Evolutionary conservation across 2,797 vertebrate genomes (phyloP).

Genomic region (Siniperca obscura): DNA sequence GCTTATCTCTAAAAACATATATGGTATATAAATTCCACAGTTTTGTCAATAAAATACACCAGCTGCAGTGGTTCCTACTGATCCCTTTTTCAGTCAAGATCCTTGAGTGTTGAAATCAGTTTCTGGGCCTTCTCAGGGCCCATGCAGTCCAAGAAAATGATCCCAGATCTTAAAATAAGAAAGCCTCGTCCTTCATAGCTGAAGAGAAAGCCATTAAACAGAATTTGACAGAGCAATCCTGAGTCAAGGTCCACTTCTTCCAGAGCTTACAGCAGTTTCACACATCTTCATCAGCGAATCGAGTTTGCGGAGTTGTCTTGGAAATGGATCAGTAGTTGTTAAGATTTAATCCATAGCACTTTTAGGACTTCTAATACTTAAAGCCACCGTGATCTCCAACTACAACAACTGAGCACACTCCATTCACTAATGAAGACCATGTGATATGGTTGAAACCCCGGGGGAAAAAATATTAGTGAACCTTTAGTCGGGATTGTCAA

Average conservation of each 20-base stretch:
- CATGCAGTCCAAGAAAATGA: neutral
- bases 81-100: neutral
- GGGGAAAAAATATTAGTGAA: too few species aligned
- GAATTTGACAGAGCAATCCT: neutral
- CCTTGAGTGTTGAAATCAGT: too few species aligned
- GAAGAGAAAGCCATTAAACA: neutral
- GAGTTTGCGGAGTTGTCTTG: neutral
- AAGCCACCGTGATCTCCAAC: neutral
- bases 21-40: neutral
- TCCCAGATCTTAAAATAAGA: neutral
- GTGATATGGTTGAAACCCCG: too few species aligned
- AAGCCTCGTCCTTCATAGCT: neutral
- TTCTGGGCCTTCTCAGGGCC: neutral
- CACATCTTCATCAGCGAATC: neutral
- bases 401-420: neutral
- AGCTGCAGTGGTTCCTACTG: neutral
- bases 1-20: neutral
- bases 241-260: neutral
- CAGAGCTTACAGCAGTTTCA: neutral
- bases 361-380: neutral
- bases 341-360: neutral
- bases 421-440: neutral
- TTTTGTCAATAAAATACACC: neutral
- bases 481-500: too few species aligned
- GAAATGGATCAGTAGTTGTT: neutral